Evolutionary conservation across 1,140 invertebrate species (phyloP).

Genomic region (Drosophila neocordata): DNA sequence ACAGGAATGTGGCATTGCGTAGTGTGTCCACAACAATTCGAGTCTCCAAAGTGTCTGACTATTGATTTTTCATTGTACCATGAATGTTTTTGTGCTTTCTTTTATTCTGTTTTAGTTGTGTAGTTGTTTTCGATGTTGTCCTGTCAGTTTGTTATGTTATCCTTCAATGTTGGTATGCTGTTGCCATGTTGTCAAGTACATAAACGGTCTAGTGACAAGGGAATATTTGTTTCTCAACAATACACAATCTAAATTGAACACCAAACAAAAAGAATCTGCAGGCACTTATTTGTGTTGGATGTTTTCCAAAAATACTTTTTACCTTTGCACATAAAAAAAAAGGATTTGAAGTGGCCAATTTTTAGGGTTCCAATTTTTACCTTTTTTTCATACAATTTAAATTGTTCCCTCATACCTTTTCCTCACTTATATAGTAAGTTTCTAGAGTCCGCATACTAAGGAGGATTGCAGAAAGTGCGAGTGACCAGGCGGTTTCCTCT

Average conservation of each 20-base stretch:
- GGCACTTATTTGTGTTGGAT: not conserved
- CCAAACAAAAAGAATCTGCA: not conserved
- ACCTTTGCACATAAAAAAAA: too few species aligned
- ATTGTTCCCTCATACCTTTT: too few species aligned
- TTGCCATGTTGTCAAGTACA: slow-evolving; percentile 35
- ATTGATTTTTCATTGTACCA: slow-evolving; percentile 49
- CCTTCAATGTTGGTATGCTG: slow-evolving; percentile 3
- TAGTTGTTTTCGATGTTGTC: slow-evolving; percentile 22
- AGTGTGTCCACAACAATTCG: slow-evolving; percentile 21
- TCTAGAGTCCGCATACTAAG: too few species aligned
- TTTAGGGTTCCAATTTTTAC: too few species aligned
- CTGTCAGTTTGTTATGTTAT: slow-evolving; percentile 33
- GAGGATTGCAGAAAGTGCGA: too few species aligned
- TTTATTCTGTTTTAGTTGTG: not conserved
- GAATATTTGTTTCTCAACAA: slow-evolving; percentile 7
- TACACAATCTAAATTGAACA: not conserved
- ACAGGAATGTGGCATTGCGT: slow-evolving; percentile 35
- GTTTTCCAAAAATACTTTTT: too few species aligned
- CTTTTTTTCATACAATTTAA: too few species aligned
- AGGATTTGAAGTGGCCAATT: too few species aligned
- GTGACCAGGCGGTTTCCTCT: too few species aligned
- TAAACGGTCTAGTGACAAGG: slow-evolving; percentile 23
- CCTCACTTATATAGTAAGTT: too few species aligned
- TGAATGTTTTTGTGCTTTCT: slow-evolving; percentile 5
- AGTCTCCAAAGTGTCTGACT: slow-evolving; percentile 12